Conservation (phyloP, 2,797 vertebrate genomes). For the Phaenicophaeus curvirostris region DNA sequence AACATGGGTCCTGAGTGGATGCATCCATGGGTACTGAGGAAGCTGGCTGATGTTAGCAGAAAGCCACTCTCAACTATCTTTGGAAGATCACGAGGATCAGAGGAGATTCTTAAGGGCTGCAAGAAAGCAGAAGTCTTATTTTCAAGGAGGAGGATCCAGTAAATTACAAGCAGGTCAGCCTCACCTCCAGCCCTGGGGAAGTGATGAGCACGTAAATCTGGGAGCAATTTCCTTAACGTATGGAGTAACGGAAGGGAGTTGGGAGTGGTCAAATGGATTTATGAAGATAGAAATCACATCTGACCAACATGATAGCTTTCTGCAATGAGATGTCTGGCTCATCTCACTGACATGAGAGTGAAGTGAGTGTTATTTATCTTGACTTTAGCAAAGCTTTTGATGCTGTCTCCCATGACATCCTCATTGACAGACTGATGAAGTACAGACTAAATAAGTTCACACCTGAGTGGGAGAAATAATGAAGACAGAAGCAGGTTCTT, state of each 20-base stretch:
- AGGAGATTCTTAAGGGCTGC: background rate
- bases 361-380: background rate
- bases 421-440: background rate
- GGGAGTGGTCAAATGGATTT: background rate
- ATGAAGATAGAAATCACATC: constrained; percentile 11
- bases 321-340: background rate
- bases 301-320: background rate
- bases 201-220: background rate
- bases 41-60: background rate
- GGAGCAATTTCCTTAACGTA: background rate
- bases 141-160: background rate
- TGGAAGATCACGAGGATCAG: background rate
- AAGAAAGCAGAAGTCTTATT: background rate
- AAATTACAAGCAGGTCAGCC: background rate
- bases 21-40: background rate
- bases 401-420: background rate
- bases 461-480: background rate
- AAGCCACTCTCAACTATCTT: background rate
- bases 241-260: background rate
- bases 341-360: background rate
- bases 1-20: background rate
- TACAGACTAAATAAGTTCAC: background rate
- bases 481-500: background rate
- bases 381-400: constrained; percentile 13
- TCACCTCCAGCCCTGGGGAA: background rate